A percentile compares a stretch with the other conserved stretches of the same genome.
Evolutionary conservation across 2,113 vertebrate genomes (phyloP).

Genomic region (Micronycteris hirsuta): DNA sequence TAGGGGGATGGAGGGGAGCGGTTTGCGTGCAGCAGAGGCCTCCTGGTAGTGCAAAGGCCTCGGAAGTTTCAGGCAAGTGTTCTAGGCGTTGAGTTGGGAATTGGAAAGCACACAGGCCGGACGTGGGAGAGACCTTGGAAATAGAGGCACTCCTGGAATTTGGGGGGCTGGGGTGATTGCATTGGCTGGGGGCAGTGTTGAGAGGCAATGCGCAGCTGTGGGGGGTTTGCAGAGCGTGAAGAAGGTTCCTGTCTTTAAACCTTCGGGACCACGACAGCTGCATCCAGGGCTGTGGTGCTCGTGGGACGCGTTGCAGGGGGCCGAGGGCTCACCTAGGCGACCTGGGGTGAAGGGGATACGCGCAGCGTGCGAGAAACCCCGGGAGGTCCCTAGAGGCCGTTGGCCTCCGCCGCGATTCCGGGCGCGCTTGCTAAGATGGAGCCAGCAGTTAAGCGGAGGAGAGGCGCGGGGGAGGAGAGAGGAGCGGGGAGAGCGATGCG

Average conservation of each 20-base stretch:
- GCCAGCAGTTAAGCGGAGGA: constrained; percentile 42
- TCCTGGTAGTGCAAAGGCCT: constrained; percentile 1
- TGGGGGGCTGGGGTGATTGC: background rate
- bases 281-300: background rate
- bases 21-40: background rate
- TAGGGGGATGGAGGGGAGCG: background rate
- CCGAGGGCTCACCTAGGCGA: background rate
- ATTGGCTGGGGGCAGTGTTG: background rate
- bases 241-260: background rate
- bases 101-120: background rate
- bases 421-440: constrained; percentile 47
- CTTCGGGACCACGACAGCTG: background rate
- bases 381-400: background rate
- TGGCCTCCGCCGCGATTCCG: background rate
- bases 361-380: background rate
- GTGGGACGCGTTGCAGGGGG: background rate
- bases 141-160: background rate
- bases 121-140: background rate
- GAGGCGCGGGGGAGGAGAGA: background rate
- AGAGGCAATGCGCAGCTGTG: background rate
- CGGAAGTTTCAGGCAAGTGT: background rate
- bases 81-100: background rate
- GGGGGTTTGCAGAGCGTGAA: background rate
- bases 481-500: constrained; percentile 29
- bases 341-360: background rate